Evolutionary conservation across 1,140 invertebrate genomes (phyloP).

Genomic region (Delia radicum): DNA sequence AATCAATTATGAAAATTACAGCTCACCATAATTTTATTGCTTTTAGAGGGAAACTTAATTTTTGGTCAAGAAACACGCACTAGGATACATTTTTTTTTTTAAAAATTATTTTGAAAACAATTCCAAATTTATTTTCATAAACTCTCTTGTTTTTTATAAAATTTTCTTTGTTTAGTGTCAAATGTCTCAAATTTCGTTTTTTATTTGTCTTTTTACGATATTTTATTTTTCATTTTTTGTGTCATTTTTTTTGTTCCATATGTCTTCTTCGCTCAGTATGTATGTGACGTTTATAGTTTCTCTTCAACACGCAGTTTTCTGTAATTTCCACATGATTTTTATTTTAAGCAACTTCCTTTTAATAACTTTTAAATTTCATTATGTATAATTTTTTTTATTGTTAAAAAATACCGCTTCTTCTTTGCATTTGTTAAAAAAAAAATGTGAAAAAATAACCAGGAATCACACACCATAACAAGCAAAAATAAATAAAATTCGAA

Average conservation of each 20-base stretch:
- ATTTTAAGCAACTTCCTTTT: constrained; percentile 16
- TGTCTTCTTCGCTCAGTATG: not conserved
- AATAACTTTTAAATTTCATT: too few relatives aligned
- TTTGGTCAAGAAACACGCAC: not conserved
- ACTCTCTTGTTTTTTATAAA: not conserved
- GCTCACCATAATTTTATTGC: not conserved
- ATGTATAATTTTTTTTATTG: not conserved
- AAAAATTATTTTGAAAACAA: not conserved
- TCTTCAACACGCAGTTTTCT: not conserved
- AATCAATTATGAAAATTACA: not conserved
- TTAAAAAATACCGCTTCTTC: not conserved
- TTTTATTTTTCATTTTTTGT: not conserved
- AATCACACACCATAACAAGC: too few relatives aligned
- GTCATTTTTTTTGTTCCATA: constrained; percentile 5
- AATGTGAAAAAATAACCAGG: not conserved
- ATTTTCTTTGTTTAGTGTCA: constrained; percentile 5
- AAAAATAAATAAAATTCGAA: not conserved
- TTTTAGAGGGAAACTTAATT: not conserved
- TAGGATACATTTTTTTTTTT: not conserved
- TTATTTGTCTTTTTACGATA: not conserved
- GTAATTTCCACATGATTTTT: constrained; percentile 13
- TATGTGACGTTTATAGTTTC: not conserved
- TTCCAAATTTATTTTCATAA: not conserved
- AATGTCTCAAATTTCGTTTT: not conserved
- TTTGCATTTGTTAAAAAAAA: not conserved